These are phyloP conservation scores for Ispidina lecontei DNA, from an alignment of 2,797 vertebrate species.

Conservation along the genomic window DNA sequence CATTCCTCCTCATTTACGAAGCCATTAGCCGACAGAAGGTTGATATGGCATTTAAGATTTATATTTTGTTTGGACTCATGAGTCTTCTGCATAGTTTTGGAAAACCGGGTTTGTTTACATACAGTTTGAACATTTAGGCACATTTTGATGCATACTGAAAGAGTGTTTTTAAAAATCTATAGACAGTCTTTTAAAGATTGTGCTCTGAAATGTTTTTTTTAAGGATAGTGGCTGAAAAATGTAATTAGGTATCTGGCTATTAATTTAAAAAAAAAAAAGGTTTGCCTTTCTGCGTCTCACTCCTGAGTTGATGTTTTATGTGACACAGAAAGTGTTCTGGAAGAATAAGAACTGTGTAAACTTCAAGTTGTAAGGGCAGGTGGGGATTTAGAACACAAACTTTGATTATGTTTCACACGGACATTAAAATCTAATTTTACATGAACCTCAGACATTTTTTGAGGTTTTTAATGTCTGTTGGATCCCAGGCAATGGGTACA, in stretches of 20 bases:
- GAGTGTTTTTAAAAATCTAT: slow-evolving; percentile 63
- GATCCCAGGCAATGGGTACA: not conserved
- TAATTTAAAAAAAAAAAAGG: slow-evolving; percentile 14
- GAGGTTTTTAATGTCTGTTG: not conserved
- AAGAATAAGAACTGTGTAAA: slow-evolving; percentile 8
- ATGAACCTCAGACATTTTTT: not conserved
- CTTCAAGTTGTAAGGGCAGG: not conserved
- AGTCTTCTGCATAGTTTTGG: slow-evolving; percentile 67
- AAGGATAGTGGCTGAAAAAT: slow-evolving; percentile 39
- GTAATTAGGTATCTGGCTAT: slow-evolving; percentile 39
- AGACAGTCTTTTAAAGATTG: slow-evolving; percentile 60
- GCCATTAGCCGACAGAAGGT: slow-evolving; percentile 7
- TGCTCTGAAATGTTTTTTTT: slow-evolving; percentile 61
- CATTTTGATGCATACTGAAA: slow-evolving; percentile 65
- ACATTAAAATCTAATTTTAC: not conserved
- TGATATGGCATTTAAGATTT: slow-evolving; percentile 42
- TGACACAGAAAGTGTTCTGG: slow-evolving; percentile 20
- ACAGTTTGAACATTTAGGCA: slow-evolving; percentile 51
- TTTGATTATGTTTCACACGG: not conserved
- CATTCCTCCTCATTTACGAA: slow-evolving; percentile 57
- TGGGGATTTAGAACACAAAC: not conserved
- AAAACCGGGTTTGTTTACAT: slow-evolving; percentile 68
- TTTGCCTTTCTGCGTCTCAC: slow-evolving; percentile 29
- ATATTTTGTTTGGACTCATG: slow-evolving; percentile 66
- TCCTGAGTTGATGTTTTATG: slow-evolving; percentile 15